These are phyloP conservation scores for Xyliphius kryptos DNA, from an alignment of 2,113 vertebrate genomes.

Conservation along the genomic window DNA sequence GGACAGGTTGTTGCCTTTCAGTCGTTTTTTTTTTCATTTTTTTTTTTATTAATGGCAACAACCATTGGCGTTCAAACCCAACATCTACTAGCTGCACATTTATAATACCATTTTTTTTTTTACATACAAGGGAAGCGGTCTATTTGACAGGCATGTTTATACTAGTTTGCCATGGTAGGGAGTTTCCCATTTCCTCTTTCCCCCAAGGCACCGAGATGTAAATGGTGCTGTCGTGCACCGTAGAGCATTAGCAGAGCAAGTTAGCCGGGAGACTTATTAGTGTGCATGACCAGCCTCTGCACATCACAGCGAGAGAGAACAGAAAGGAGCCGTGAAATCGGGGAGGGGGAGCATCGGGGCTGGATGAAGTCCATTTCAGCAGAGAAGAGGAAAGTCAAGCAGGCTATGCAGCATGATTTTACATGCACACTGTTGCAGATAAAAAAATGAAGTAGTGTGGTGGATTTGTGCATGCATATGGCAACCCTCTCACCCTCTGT, in stretches of 20 bases:
- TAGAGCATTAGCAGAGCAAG: not conserved
- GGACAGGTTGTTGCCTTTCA: too few species aligned
- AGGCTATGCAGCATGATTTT: constrained; percentile 32
- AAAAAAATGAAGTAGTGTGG: constrained; percentile 28
- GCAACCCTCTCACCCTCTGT: constrained; percentile 16
- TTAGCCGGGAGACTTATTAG: constrained; percentile 13
- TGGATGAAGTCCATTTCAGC: constrained; percentile 34
- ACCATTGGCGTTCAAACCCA: too few species aligned
- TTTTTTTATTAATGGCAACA: too few species aligned
- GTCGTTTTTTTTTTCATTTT: too few species aligned
- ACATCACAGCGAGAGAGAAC: constrained; percentile 4
- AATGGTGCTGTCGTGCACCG: constrained; percentile 15
- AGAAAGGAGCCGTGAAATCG: not conserved
- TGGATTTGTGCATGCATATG: constrained; percentile 26
- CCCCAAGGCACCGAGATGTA: constrained; percentile 7
- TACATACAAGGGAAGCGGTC: not conserved
- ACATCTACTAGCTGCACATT: too few species aligned
- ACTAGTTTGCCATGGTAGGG: not conserved
- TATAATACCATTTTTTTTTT: too few species aligned
- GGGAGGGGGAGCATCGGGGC: not conserved
- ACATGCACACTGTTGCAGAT: constrained; percentile 33
- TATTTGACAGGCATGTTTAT: not conserved
- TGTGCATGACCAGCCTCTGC: constrained; percentile 12
- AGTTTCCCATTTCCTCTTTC: not conserved
- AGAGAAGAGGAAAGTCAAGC: constrained; percentile 3